Evolutionary conservation across 1,140 invertebrate genomes (phyloP), one percentile per base, ranked within the genome.

Genomic region (Cyrtorhinus lividipennis): DNA sequence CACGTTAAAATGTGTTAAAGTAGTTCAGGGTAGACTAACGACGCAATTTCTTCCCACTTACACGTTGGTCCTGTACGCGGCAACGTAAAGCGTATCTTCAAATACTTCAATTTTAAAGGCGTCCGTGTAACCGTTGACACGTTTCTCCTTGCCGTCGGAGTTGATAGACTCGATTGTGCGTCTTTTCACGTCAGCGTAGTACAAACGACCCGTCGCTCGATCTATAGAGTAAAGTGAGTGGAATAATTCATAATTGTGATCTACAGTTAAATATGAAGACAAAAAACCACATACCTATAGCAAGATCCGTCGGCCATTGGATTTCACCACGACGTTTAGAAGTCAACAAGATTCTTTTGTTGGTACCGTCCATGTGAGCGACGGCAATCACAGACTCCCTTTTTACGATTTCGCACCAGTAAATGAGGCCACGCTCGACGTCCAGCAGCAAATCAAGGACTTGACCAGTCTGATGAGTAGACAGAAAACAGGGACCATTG

Each of bases 151-250:
- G 25, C 89, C 89, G 72, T 92, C 85, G 26, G 89, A 80, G 68
- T 83, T 80, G 61, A 81, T 79, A 26, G 84, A 77, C 74, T 91
- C 87, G 60, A 92, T 84, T 67, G 83, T 84, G 69, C 84, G 82
- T 2, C 84, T 73, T 61, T 85, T 77, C 0, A 85, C 81, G 73
- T 91, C 87, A 1, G 81, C 78, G 86, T 86, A 90, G 74, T 90
- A 91, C 0, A 91, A 68, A 57, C 84, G 72, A 18, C 75, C 73
- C 2, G 81, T 80, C 13, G 82, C 58, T n/a, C 58, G 76, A 18
- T 59, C 58, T 27, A 20, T 22, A 5, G 30, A 53, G 10, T 53
- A 53, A 53, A 53, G 8, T 15, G 48, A 8, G 10, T 53, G 48
- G 48, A 15, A 15, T n/a, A n/a, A n/a, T n/a, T n/a, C n/a, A n/a